Evolutionary conservation across 2,797 vertebrate genomes (phyloP).

Genomic region (Syngnathus acus): DNA sequence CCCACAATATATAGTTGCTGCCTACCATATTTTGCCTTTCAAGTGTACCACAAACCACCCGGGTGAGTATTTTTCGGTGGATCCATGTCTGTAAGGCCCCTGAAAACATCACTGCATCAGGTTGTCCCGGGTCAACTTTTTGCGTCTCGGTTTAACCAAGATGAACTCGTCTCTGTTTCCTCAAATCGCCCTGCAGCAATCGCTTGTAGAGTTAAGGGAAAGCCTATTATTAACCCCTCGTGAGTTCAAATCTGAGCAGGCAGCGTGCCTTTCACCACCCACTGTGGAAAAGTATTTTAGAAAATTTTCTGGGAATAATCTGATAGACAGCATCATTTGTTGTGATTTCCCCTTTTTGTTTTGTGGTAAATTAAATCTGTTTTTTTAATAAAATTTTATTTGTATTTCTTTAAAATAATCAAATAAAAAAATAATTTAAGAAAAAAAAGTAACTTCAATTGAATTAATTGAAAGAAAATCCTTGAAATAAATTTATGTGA

Average conservation of each 20-base stretch:
- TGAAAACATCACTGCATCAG: conserved; percentile 55
- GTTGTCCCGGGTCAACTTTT: conserved; percentile 45
- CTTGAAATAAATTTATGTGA: not conserved
- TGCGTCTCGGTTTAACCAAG: conserved; percentile 60
- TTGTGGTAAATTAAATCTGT: too few species aligned
- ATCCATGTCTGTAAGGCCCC: conserved; percentile 39
- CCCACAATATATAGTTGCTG: not conserved
- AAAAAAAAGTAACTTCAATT: not conserved
- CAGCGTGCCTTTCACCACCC: not conserved
- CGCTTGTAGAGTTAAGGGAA: conserved; percentile 47
- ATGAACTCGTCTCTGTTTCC: conserved; percentile 60
- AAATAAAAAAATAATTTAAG: conserved; percentile 19
- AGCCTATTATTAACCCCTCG: conserved; percentile 62
- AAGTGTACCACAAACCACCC: conserved; percentile 37
- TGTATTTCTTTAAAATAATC: too few species aligned
- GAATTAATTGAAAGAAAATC: too few species aligned
- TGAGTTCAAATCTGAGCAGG: conserved; percentile 2
- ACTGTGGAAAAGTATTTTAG: not conserved
- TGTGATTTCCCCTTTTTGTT: too few species aligned
- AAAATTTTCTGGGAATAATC: not conserved
- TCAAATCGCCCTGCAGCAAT: conserved; percentile 62
- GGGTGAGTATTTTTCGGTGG: conserved; percentile 44
- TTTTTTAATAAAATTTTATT: too few species aligned
- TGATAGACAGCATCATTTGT: not conserved
- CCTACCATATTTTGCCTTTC: conserved; percentile 58